Conservation (phyloP, 2,888 invertebrate species). For the Empis stercorea region DNA sequence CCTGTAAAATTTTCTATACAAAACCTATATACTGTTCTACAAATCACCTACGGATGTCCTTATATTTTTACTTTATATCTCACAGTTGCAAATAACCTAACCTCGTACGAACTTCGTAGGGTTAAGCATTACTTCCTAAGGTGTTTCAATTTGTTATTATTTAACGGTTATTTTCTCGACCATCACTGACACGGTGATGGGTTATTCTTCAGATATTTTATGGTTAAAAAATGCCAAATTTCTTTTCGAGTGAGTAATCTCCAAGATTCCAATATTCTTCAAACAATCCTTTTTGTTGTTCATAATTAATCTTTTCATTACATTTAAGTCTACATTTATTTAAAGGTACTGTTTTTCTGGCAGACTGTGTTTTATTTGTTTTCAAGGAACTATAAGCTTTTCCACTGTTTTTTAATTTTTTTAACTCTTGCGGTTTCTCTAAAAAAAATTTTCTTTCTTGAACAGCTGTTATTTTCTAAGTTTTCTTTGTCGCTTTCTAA, state of each 20-base stretch:
- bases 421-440: background rate
- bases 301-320: background rate
- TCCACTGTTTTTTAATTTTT: background rate
- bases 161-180: too few relatives aligned
- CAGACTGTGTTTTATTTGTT: background rate
- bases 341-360: background rate
- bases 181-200: too few relatives aligned
- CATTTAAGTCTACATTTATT: background rate
- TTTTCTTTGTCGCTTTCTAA: background rate
- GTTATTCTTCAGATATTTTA: too few relatives aligned
- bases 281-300: background rate
- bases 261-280: background rate
- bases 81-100: too few relatives aligned
- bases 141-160: too few relatives aligned
- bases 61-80: too few relatives aligned
- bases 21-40: too few relatives aligned
- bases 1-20: too few relatives aligned
- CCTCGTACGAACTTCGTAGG: too few relatives aligned
- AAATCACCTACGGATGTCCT: too few relatives aligned
- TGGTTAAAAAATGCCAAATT: too few relatives aligned
- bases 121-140: too few relatives aligned
- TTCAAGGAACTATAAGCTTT: background rate
- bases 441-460: background rate
- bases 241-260: background rate
- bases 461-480: background rate